These are phyloP conservation scores for Allygus modestus DNA, from an alignment of 2,888 invertebrate species.

Conservation along the genomic window DNA sequence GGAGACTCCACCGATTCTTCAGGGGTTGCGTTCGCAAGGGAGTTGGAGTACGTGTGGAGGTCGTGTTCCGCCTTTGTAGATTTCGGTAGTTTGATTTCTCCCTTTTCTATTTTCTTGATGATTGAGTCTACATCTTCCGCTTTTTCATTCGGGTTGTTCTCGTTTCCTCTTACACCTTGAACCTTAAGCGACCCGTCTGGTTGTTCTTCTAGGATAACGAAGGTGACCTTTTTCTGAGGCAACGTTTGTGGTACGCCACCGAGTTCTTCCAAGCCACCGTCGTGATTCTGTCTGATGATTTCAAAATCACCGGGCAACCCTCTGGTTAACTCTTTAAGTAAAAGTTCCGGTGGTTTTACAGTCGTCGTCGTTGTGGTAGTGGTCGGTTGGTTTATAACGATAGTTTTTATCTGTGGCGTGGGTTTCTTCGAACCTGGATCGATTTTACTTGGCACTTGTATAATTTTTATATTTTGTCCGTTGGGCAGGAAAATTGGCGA, in stretches of 20 bases:
- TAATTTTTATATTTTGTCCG: conserved; percentile 72
- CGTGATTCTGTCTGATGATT: conserved; percentile 85
- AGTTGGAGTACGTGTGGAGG: conserved; percentile 52
- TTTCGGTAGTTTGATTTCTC: conserved; percentile 88
- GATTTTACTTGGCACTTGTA: conserved; percentile 64
- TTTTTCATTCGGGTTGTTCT: conserved; percentile 82
- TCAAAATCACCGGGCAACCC: conserved; percentile 89
- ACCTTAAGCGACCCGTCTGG: conserved; percentile 91
- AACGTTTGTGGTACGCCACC: conserved; percentile 78
- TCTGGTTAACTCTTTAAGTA: conserved; percentile 88
- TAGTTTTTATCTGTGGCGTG: conserved; percentile 68
- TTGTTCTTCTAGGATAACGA: conserved; percentile 91
- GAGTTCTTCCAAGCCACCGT: conserved; percentile 85
- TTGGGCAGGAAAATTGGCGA: conserved; percentile 72
- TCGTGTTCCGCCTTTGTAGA: conserved; percentile 72
- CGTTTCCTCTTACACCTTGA: conserved; percentile 89
- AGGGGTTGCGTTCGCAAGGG: conserved; percentile 65
- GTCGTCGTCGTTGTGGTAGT: conserved; percentile 76
- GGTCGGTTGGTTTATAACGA: conserved; percentile 68
- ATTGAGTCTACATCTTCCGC: conserved; percentile 85
- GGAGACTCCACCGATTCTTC: conserved; percentile 68
- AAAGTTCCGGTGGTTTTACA: conserved; percentile 80
- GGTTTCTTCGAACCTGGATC: conserved; percentile 60
- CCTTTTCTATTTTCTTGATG: conserved; percentile 87
- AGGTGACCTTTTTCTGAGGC: conserved; percentile 89